Evolutionary conservation across 2,797 vertebrate genomes (phyloP), one percentile per base, ranked within the genome.

Genomic region (Typhlichthys eigenmanni): DNA sequence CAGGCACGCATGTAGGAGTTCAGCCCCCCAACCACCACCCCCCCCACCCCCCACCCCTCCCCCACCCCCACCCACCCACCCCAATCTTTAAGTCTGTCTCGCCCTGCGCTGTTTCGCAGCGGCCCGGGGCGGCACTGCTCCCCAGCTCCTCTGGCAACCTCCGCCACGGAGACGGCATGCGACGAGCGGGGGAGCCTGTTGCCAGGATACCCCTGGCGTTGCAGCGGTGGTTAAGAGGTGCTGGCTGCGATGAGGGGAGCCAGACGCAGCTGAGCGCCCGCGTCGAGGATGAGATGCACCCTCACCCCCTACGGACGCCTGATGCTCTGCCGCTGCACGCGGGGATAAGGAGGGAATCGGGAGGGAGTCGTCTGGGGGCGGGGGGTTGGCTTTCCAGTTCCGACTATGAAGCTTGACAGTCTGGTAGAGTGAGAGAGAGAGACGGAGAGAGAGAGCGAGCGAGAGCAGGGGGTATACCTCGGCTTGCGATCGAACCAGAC

Each of bases 101-200:
- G 11, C 3, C 16, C 57, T 10, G 51, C 65, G 55, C 63, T 1
- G 47, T 72, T 63, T 64, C 4, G 16, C 29, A 59, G 32, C 16
- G 19, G 34, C 38, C 67, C 47, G 57, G 24, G 52, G 5, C 38
- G 60, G 72, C 65, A 17, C 66, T 48, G 13, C 43, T 1, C 13
- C 24, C 2, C 52, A 52, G 6, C 55, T 58, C 51, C 58, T 59
- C 51, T 47, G 12, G 14, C 71, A 75, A 24, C 72, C 72, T 68
- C 69, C 24, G 17, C 72, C 60, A 58, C 62, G 61, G 69, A 80
- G 62, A 62, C 47, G 68, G 67, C 8, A 32, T 17, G 24, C 3
- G 24, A 3, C 3, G 24, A 29, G 52, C 29, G 52, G 67, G 51
- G 55, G 76, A 85, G 82, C 85, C 87, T 88, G 88, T 90, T 90